Percentiles rank a stretch among this genome's conserved stretches.
Conservation (phyloP, 2,113 vertebrate genomes). For the Glaucomys volans region DNA sequence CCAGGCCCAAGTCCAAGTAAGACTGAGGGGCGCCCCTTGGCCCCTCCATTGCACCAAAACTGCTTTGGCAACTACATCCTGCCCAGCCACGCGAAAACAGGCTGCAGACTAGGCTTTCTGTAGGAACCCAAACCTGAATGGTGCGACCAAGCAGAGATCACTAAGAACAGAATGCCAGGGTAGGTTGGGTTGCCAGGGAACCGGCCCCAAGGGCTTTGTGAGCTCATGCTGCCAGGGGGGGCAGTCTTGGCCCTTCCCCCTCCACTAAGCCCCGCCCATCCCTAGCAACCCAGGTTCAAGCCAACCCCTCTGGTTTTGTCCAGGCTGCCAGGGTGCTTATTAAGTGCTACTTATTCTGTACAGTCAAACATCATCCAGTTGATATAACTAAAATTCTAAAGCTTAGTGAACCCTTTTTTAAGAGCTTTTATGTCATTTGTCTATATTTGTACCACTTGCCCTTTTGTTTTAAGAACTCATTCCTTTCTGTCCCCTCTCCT, state of each 20-base stretch:
- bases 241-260: no score
- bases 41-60: not conserved
- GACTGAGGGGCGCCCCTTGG: not conserved
- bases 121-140: not conserved
- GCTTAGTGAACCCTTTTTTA: not conserved
- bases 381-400: not conserved
- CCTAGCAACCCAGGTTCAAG: not conserved
- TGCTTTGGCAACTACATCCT: no score
- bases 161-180: no score
- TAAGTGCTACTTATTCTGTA: not conserved
- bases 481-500: no score
- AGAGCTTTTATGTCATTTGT: not conserved
- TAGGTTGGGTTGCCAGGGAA: no score
- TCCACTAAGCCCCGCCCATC: no score
- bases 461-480: not conserved
- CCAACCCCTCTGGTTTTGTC: not conserved
- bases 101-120: not conserved
- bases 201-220: not conserved
- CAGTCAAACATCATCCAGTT: not conserved
- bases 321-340: not conserved
- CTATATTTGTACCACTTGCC: slow-evolving; percentile 28
- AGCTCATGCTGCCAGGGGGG: not conserved
- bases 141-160: not conserved
- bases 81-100: not conserved
- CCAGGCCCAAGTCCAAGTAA: not conserved